Evolutionary conservation across 1,140 invertebrate genomes (phyloP).

Genomic region (Protaetia brevitarsis): DNA sequence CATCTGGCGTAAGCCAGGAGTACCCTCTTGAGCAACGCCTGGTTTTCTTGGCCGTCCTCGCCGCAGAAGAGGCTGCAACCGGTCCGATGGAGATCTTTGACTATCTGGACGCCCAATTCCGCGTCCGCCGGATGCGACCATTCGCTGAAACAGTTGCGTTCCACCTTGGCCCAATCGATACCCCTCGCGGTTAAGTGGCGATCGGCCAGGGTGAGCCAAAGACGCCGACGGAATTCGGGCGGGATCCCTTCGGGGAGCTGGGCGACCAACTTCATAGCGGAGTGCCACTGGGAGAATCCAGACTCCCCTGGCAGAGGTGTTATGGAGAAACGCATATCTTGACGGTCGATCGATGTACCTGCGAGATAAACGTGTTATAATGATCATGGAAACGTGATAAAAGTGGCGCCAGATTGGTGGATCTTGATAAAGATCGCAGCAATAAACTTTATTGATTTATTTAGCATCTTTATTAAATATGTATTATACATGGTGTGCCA

Average conservation of each 20-base stretch:
- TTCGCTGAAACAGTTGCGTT: conserved; percentile 86
- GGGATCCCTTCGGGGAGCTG: conserved; percentile 90
- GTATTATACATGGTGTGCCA: too few species aligned
- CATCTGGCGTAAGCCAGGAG: conserved; percentile 89
- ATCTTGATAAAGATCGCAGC: too few species aligned
- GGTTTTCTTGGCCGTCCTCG: conserved; percentile 86
- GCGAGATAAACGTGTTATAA: too few species aligned
- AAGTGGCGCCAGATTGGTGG: too few species aligned
- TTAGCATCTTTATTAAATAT: too few species aligned
- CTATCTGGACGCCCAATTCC: conserved; percentile 94
- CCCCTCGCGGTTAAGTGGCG: conserved; percentile 71
- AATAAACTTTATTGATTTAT: too few species aligned
- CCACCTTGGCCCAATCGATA: conserved; percentile 83
- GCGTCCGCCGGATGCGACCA: conserved; percentile 89
- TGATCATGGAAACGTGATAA: too few species aligned
- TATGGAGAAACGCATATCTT: conserved; percentile 59
- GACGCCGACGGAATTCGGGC: conserved; percentile 73
- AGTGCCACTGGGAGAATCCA: conserved; percentile 89
- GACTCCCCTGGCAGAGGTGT: conserved; percentile 63
- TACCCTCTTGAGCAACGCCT: conserved; percentile 88
- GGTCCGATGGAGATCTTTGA: conserved; percentile 94
- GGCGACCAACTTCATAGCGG: conserved; percentile 95
- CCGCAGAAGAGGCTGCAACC: conserved; percentile 93
- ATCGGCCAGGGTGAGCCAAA: conserved; percentile 91
- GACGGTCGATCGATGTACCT: background rate